These are phyloP conservation scores for Edolisoma coerulescens DNA, from an alignment of 2,113 vertebrate genomes.

Conservation along the genomic window DNA sequence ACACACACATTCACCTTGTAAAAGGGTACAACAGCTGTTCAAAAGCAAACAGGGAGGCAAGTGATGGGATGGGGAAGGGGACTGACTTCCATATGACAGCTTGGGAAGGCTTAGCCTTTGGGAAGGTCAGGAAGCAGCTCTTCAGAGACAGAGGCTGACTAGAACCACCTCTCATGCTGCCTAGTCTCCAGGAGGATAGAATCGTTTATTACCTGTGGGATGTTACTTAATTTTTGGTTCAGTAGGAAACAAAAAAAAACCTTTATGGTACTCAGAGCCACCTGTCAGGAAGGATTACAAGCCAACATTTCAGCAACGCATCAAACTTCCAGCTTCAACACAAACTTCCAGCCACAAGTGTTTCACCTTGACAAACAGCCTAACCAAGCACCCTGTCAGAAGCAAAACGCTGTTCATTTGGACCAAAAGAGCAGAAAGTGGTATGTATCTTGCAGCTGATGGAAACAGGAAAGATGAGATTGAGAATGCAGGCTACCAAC, in stretches of 20 bases:
- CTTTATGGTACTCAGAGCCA: background rate
- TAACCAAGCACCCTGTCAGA: background rate
- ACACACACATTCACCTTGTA: background rate
- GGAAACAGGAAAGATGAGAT: background rate
- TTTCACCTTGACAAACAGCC: background rate
- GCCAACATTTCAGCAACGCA: background rate
- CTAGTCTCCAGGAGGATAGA: background rate
- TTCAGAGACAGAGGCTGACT: background rate
- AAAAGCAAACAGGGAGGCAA: background rate
- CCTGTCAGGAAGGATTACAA: background rate
- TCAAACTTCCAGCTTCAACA: background rate
- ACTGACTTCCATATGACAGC: background rate
- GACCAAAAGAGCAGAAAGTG: background rate
- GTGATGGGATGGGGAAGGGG: background rate
- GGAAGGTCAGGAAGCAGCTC: background rate
- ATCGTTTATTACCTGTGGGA: background rate
- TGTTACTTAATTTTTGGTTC: background rate
- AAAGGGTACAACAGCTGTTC: background rate
- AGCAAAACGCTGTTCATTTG: background rate
- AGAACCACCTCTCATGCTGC: background rate
- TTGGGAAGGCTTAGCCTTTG: background rate
- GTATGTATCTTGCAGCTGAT: background rate
- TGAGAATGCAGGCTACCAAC: fast-evolving
- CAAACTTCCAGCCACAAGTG: background rate
- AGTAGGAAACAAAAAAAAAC: background rate